Conservation (phyloP, 2,888 invertebrate species). For the Cyrtodaria siliqua region DNA sequence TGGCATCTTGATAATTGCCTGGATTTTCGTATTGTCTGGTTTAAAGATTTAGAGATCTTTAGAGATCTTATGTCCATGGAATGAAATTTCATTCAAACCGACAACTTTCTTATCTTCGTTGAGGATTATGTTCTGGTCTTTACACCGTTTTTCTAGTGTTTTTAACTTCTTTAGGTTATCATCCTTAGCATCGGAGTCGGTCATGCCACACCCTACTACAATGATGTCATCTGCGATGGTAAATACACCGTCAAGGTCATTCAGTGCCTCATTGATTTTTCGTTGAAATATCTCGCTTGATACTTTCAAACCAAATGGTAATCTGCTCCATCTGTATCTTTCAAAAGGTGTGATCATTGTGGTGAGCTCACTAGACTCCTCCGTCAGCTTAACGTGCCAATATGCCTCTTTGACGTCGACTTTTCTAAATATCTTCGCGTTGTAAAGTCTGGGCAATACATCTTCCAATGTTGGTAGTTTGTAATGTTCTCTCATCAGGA, state of each 20-base stretch:
- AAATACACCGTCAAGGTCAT: slow-evolving; percentile 36
- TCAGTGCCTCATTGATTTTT: slow-evolving; percentile 43
- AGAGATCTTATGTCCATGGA: no score
- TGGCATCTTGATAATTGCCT: no score
- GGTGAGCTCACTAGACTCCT: slow-evolving; percentile 50
- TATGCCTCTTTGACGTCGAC: slow-evolving; percentile 60
- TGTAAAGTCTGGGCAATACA: no score
- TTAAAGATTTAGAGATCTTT: no score
- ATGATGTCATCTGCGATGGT: slow-evolving; percentile 48
- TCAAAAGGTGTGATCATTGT: slow-evolving; percentile 67
- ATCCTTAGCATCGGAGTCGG: no score
- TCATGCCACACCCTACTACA: slow-evolving; percentile 39
- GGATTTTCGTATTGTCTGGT: no score
- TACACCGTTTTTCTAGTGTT: no score
- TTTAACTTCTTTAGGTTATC: no score
- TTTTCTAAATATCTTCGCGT: slow-evolving; percentile 60
- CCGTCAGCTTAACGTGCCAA: slow-evolving; percentile 59
- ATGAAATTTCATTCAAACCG: no score
- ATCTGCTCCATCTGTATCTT: slow-evolving; percentile 43
- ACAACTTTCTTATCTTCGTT: no score
- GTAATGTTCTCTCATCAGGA: slow-evolving; percentile 49
- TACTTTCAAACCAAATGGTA: slow-evolving; percentile 46
- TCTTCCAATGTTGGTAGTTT: slow-evolving; percentile 50
- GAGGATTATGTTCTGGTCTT: no score
- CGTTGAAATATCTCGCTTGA: slow-evolving; percentile 59